These are phyloP conservation scores for Ceratosolen fusciceps DNA, from an alignment of 1,140 invertebrate genomes.

Conservation along the genomic window DNA sequence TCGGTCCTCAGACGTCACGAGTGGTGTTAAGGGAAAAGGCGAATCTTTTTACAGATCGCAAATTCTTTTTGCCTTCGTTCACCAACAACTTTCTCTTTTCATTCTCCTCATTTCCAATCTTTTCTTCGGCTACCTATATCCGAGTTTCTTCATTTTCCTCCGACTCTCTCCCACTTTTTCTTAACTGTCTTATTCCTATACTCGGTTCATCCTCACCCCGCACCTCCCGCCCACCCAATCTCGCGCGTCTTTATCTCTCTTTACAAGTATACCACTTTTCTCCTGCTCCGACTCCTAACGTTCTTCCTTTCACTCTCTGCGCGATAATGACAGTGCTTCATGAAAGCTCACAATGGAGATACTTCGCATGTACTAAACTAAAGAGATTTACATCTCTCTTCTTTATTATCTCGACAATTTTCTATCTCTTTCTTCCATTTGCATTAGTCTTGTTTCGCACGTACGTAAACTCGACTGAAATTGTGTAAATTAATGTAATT, in stretches of 20 bases:
- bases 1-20: background rate
- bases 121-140: background rate
- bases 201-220: background rate
- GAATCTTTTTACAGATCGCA: slow-evolving; percentile 50
- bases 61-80: slow-evolving; percentile 42
- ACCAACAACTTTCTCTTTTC: background rate
- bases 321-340: slow-evolving; percentile 49
- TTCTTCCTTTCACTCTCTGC: background rate
- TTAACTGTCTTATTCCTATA: background rate
- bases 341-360: slow-evolving; percentile 47
- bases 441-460: background rate
- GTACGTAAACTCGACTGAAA: background rate
- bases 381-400: slow-evolving; percentile 37
- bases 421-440: background rate
- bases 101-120: background rate
- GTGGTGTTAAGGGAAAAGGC: slow-evolving; percentile 23
- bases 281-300: slow-evolving; percentile 19
- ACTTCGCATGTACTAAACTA: slow-evolving; percentile 36
- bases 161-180: background rate
- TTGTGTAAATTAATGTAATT: slow-evolving; percentile 18
- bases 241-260: slow-evolving; percentile 23
- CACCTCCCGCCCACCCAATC: background rate
- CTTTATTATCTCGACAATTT: too few relatives aligned
- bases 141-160: background rate
- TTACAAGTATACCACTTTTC: slow-evolving; percentile 19